Evolutionary conservation across 2,797 vertebrate genomes (phyloP).

Genomic region (Carcharodon carcharias): DNA sequence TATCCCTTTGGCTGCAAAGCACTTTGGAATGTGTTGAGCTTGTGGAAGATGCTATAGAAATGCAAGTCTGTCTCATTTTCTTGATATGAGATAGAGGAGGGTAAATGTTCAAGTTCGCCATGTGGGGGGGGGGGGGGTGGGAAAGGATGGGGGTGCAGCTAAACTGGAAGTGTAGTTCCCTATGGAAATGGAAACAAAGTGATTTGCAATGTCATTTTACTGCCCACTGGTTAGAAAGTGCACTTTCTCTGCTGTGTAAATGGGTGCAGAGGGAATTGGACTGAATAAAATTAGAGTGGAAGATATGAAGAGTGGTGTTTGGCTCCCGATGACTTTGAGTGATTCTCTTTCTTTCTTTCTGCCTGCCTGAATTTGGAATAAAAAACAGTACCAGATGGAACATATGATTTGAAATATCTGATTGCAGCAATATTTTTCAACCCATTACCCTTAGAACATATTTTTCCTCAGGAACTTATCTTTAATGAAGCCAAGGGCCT

Average conservation of each 20-base stretch:
- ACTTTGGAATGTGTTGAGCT: background rate
- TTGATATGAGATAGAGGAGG: background rate
- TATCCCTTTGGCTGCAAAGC: background rate
- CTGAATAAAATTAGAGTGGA: background rate
- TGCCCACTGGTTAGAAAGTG: background rate
- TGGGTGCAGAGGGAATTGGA: background rate
- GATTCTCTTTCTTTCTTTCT: background rate
- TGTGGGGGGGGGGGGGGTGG: no score
- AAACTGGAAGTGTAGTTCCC: background rate
- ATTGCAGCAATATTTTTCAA: slow-evolving; percentile 18
- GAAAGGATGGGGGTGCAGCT: no score
- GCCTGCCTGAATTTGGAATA: background rate
- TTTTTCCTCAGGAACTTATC: background rate
- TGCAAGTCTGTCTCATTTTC: background rate
- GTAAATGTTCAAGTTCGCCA: background rate
- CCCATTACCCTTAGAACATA: slow-evolving; percentile 4
- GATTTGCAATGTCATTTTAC: background rate
- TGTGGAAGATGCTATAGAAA: background rate
- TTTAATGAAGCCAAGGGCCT: background rate
- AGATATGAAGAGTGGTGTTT: background rate
- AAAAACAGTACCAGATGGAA: slow-evolving; percentile 9
- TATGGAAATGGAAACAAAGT: background rate
- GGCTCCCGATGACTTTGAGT: background rate
- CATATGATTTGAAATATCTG: background rate
- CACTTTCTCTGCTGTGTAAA: background rate